Evolutionary conservation across 2,888 invertebrate species (phyloP).

Genomic region (Diogma glabrata): DNA sequence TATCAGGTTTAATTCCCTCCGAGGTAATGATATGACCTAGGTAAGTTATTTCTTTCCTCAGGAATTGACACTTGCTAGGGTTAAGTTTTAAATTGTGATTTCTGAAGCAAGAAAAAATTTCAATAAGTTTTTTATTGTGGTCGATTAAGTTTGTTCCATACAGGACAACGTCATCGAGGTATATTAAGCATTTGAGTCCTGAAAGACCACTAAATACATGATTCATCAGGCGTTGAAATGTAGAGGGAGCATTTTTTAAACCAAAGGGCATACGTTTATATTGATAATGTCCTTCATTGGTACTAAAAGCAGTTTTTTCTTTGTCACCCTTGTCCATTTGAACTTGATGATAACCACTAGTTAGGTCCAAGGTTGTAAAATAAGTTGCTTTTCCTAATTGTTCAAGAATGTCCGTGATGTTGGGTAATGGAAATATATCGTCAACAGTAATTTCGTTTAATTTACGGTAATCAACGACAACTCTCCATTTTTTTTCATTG

Average conservation of each 20-base stretch:
- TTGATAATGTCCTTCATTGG: background rate
- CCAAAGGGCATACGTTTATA: background rate
- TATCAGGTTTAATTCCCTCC: background rate
- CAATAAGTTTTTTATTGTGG: background rate
- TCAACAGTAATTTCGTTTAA: background rate
- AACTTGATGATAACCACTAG: background rate
- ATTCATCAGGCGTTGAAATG: background rate
- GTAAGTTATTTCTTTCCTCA: no score
- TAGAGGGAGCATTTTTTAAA: background rate
- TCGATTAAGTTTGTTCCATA: conserved; percentile 1
- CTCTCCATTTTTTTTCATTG: background rate
- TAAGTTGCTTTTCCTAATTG: background rate
- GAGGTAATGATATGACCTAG: no score
- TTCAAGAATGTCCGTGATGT: background rate
- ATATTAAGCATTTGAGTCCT: background rate
- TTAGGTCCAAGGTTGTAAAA: background rate
- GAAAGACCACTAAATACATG: background rate
- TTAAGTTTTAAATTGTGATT: background rate
- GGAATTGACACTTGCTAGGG: no score
- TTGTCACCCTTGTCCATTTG: background rate
- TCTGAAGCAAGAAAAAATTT: background rate
- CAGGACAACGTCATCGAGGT: conserved; percentile 1
- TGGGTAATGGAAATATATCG: background rate
- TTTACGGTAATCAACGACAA: background rate
- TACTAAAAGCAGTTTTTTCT: background rate